Percentiles rank a stretch among this genome's conserved stretches.
These are phyloP conservation scores for Epinotia bilunana DNA, from an alignment of 2,888 invertebrate species.

Conservation along the genomic window DNA sequence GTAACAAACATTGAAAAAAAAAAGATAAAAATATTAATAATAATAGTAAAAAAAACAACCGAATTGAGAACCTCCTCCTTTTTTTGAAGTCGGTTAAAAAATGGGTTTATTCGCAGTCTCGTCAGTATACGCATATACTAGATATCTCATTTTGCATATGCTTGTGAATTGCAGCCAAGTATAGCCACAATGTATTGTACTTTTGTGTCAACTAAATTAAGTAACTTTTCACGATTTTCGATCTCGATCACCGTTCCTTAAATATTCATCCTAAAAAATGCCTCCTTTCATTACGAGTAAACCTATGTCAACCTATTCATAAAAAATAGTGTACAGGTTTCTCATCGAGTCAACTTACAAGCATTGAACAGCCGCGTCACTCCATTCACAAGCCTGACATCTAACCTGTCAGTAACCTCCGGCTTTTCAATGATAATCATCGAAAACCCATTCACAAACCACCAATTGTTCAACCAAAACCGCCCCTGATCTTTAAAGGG, in stretches of 20 bases:
- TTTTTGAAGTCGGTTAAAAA: too few species aligned
- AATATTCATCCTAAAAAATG: background rate
- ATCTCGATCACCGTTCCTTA: background rate
- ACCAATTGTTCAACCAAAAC: constrained; percentile 71
- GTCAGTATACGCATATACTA: too few species aligned
- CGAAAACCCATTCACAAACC: constrained; percentile 74
- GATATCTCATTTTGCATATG: background rate
- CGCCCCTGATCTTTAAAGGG: constrained; percentile 75
- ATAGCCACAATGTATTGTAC: background rate
- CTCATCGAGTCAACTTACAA: constrained; percentile 73
- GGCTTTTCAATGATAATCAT: constrained; percentile 74
- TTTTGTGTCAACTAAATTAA: too few species aligned
- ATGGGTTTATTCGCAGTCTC: too few species aligned
- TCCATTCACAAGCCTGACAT: constrained; percentile 77
- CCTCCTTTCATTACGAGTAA: background rate
- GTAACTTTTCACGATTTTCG: too few species aligned
- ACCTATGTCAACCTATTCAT: constrained; percentile 1
- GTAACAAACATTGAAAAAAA: too few species aligned
- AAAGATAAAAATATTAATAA: too few species aligned
- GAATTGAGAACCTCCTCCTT: too few species aligned
- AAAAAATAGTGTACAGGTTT: constrained; percentile 59
- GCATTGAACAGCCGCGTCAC: constrained; percentile 57
- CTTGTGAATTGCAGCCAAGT: background rate
- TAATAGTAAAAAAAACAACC: too few species aligned
- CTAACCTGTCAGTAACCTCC: constrained; percentile 82